Conservation (phyloP, 2,113 vertebrate species). For the Onychorhynchus coronatus region DNA sequence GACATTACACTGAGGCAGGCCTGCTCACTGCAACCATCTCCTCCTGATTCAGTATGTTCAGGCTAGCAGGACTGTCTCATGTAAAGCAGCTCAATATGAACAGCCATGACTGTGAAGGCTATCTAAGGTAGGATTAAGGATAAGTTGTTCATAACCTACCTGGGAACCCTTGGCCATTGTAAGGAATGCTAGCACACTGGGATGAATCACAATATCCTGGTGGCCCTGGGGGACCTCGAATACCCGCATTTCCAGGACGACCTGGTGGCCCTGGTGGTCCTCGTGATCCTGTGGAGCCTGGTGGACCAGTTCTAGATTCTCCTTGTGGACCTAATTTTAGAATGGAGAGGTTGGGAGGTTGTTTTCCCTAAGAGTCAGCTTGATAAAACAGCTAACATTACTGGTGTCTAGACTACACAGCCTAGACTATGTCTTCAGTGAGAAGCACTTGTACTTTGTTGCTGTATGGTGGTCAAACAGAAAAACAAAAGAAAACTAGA, state of each 20-base stretch:
- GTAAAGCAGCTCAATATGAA: not conserved
- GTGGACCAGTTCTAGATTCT: slow-evolving; percentile 87
- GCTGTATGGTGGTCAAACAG: slow-evolving; percentile 78
- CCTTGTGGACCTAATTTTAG: slow-evolving; percentile 84
- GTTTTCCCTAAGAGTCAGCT: not conserved
- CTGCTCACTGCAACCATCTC: not conserved
- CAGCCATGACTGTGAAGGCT: not conserved
- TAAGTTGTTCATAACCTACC: slow-evolving; percentile 76
- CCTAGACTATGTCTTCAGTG: not conserved
- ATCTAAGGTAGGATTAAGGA: not conserved
- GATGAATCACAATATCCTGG: slow-evolving; percentile 98
- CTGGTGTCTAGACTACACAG: slow-evolving; percentile 2
- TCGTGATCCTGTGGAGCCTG: slow-evolving; percentile 85
- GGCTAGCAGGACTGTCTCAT: not conserved
- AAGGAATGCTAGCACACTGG: slow-evolving; percentile 93
- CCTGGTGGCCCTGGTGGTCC: slow-evolving; percentile 89
- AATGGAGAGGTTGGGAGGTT: slow-evolving; percentile 18
- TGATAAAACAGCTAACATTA: not conserved
- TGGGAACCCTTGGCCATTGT: slow-evolving; percentile 96
- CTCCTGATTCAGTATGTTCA: not conserved
- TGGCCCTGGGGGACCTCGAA: slow-evolving; percentile 88
- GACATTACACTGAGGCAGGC: not conserved
- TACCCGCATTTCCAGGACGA: slow-evolving; percentile 86
- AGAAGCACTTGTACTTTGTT: slow-evolving; percentile 56
- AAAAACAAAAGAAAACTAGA: slow-evolving; percentile 73